Evolutionary conservation across 2,797 vertebrate species (phyloP), one percentile per base, ranked within the genome.

Genomic region (Lacerta viridis): DNA sequence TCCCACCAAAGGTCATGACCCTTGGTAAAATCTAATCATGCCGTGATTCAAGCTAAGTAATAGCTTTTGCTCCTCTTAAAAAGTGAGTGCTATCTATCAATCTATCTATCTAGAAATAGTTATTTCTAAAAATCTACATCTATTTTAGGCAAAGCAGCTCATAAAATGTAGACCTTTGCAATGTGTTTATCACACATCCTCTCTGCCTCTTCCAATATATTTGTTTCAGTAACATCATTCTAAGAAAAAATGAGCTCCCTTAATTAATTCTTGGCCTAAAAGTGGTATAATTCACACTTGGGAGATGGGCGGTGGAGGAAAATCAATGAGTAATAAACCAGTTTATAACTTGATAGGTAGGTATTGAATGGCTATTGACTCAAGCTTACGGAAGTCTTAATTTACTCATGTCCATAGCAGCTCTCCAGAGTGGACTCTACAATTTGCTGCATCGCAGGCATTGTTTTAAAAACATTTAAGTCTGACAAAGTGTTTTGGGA

Each of bases 331-430:
- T 75, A 89, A 82, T 89, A 82, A 85, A 76, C 36, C n/a, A 55
- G 27, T 76, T 81, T 85, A 55, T 55, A 81, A 76, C 59, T 86
- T 69, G 78, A 82, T 43, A 86, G 61, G 43, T 71, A 39, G 59
- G 7, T 78, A 84, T 33, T 84, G 66, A 83, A 86, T 69, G 86
- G 69, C 82, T 82, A 82, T 82, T 86, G 83, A 85, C 71, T 87
- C 69, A 17, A 20, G 78, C 5, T 27, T 18, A 77, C 13, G 13
- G 33, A 83, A 11, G 61, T n/a, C 71, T 59, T 83, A 82, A 86
- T 89, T 89, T 61, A 77, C 68, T 75, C 69, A 39, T 85, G 39
- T 50, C 17, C 0, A 13, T 29, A 66, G 29, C 6, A 18, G 23
- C 29, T 27, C 43, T 11, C 6, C 36, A 27, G 59, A 69, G 20